Evolutionary conservation across 2,888 invertebrate species (phyloP).

Genomic region (Orchesella flavescens): DNA sequence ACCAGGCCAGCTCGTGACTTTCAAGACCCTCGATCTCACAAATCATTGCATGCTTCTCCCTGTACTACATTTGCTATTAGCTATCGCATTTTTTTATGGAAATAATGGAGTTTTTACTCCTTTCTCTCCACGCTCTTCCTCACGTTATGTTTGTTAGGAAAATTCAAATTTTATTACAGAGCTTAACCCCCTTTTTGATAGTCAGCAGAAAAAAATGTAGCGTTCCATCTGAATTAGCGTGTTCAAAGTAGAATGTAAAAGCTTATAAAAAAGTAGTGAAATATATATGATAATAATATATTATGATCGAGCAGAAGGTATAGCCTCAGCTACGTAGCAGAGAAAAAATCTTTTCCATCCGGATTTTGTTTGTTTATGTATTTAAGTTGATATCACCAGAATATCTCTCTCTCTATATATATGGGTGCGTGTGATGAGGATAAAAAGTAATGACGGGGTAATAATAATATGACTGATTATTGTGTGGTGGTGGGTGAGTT

Average conservation of each 20-base stretch:
- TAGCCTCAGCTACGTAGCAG: neutral
- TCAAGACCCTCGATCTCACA: slow-evolving; percentile 50
- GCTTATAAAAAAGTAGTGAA: neutral
- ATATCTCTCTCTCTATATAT: no score
- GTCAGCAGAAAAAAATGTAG: slow-evolving; percentile 43
- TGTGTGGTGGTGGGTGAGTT: neutral
- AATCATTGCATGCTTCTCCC: slow-evolving; percentile 43
- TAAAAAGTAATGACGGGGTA: neutral
- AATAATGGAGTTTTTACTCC: slow-evolving; percentile 50
- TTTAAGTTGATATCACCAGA: neutral
- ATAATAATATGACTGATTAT: neutral
- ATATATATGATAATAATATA: no score
- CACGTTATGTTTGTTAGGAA: slow-evolving; percentile 23
- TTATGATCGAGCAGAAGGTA: no score
- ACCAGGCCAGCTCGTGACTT: slow-evolving; percentile 43
- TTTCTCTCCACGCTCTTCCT: neutral
- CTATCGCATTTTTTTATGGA: slow-evolving; percentile 42
- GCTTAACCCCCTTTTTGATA: slow-evolving; percentile 52
- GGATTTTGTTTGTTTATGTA: neutral
- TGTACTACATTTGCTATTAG: slow-evolving; percentile 13
- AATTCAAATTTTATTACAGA: slow-evolving; percentile 57
- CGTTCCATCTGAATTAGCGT: slow-evolving; percentile 21
- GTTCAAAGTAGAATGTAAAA: neutral
- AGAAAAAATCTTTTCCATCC: neutral
- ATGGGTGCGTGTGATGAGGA: no score